Conservation (phyloP, 2,888 invertebrate genomes). For the Lithophane leautieri region DNA sequence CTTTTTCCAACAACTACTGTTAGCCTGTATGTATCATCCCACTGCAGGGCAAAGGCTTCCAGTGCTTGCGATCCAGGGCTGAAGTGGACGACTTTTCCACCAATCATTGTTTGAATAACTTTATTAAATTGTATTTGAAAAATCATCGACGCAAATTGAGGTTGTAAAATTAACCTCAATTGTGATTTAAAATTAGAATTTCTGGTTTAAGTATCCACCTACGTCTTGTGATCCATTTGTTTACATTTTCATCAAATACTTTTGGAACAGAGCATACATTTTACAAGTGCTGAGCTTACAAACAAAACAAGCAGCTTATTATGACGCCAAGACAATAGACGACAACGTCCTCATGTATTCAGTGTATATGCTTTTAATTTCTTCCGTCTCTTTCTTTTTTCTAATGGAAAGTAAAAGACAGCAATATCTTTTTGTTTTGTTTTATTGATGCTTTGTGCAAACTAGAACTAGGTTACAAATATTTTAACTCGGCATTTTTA, state of each 20-base stretch:
- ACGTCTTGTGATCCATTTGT: neutral
- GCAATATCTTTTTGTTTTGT: neutral
- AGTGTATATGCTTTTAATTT: neutral
- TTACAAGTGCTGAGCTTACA: neutral
- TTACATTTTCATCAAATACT: neutral
- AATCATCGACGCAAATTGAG: neutral
- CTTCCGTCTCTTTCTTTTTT: neutral
- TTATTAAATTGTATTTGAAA: neutral
- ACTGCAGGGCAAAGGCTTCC: neutral
- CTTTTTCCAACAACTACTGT: no score
- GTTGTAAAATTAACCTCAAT: neutral
- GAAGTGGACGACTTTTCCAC: neutral
- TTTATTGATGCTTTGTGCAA: neutral
- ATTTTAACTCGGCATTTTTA: neutral
- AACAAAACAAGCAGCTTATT: constrained; percentile 4
- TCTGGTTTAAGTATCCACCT: neutral
- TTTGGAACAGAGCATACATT: neutral
- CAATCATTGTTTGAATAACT: neutral
- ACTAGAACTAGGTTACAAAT: constrained; percentile 1
- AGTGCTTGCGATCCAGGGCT: neutral
- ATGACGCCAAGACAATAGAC: neutral
- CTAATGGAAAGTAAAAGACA: neutral
- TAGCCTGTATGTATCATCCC: neutral
- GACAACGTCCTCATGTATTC: neutral
- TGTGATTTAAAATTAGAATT: neutral